Percentiles rank a stretch among this genome's conserved stretches.
phyloP scores from a whole-genome alignment of 2,888 invertebrate genomes.

The Onchidella celtica region DNA sequence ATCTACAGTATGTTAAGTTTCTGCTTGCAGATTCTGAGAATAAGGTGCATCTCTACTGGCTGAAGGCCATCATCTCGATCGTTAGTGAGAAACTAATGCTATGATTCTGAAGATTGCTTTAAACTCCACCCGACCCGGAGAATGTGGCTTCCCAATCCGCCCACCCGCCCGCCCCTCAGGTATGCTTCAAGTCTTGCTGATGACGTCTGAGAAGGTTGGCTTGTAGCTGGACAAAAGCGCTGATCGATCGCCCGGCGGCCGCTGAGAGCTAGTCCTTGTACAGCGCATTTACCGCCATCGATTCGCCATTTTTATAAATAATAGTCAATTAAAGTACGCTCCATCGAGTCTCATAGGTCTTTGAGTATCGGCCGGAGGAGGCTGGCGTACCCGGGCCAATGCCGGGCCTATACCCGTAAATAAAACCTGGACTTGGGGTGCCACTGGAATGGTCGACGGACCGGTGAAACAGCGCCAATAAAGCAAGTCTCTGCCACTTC shows the following conservation, averaged over 20 bases:
- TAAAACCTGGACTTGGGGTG: constrained; percentile 15
- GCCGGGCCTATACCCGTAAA: constrained; percentile 8
- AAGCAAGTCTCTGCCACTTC: constrained; percentile 44
- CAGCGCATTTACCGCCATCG: constrained; percentile 15
- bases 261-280: constrained; percentile 33
- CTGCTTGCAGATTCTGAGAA: too few relatives aligned
- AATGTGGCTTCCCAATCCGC: neutral
- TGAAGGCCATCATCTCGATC: too few relatives aligned
- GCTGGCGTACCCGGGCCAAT: neutral
- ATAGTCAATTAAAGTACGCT: constrained; percentile 43
- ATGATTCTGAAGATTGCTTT: too few relatives aligned
- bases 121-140: neutral
- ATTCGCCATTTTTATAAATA: constrained; percentile 31
- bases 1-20: too few relatives aligned
- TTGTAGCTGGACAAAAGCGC: neutral
- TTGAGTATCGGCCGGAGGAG: neutral
- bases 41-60: too few relatives aligned
- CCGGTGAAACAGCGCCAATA: constrained; percentile 37
- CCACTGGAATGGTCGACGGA: constrained; percentile 9
- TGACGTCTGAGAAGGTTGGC: neutral
- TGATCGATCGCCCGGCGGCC: constrained; percentile 5
- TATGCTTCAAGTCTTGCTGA: neutral
- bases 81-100: too few relatives aligned
- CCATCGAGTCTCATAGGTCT: constrained; percentile 1
- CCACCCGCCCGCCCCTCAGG: neutral